Conservation (phyloP, 2,797 vertebrate species). For the Erethizon dorsatum region DNA sequence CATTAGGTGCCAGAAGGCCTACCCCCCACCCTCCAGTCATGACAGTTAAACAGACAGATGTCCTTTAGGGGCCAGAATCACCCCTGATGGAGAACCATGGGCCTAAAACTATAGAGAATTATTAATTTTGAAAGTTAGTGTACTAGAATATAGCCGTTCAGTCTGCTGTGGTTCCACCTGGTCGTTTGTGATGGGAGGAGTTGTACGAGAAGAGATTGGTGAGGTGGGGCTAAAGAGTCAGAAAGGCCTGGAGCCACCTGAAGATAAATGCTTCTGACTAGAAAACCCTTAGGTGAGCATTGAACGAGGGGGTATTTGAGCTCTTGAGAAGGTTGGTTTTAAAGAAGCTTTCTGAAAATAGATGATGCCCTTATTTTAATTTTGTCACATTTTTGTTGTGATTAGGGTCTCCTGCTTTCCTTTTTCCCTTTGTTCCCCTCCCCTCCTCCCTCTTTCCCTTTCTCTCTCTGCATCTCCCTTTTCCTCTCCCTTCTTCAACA, state of each 20-base stretch:
- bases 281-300: not conserved
- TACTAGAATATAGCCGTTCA: not conserved
- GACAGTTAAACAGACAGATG: not conserved
- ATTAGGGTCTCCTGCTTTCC: not conserved
- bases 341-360: not conserved
- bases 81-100: not conserved
- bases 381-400: not conserved
- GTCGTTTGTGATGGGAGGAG: not conserved
- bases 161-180: not conserved
- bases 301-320: not conserved
- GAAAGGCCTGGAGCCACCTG: not conserved
- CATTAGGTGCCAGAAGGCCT: not conserved
- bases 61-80: not conserved
- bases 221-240: not conserved
- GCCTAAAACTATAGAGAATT: not conserved
- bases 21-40: not conserved
- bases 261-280: not conserved
- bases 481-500: slow-evolving; percentile 50
- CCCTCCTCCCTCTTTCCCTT: not conserved
- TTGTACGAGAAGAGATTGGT: not conserved
- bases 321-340: not conserved
- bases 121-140: not conserved
- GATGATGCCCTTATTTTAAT: not conserved
- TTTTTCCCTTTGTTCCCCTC: not conserved
- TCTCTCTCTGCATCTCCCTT: not conserved